Evolutionary conservation across 2,888 invertebrate species (phyloP), one percentile per base, ranked within the genome.

Genomic region (Dryobota labecula): DNA sequence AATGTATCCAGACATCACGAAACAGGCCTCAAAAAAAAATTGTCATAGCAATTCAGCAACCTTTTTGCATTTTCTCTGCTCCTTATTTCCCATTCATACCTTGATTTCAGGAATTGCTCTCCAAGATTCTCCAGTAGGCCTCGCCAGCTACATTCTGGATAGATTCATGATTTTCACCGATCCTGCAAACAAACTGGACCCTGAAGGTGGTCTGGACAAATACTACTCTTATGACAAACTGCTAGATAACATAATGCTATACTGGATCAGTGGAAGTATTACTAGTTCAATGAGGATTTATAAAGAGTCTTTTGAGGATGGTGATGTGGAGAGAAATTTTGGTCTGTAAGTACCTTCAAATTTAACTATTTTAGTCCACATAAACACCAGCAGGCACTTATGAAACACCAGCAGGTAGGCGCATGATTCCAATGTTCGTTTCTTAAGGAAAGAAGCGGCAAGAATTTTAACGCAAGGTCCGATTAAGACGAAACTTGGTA

Each of bases 81-180:
- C 0, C 2, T n/a, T 24, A 38, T 47, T 33, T 2, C 9, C 6
- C 1, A 30, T 38, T n/a, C 3, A 30, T 20, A 33, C 18, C 15
- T 38, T 47, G 0, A 24, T 92, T 93, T 1, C 87, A 97, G 98
- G 98, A 24, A 96, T 97, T 11, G 97, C 96, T 0, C 93, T 98
- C 18, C 95, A 96, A 80, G 98, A 98, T 84, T 98, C 98, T 1
- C 99, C 99, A 0, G 96, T 97, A 0, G 99, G 98, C 0, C 93
- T 99, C 60, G 98, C 98, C 0, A 98, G 98, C 0, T 99, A 99
- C 86, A 97, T 99, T 61, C 90, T 99, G 30, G 99, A 99, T 88
- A 98, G 98, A 90, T 98, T 98, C 91, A 96, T 96, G 94, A 96
- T 87, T 72, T 98, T 93, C 97, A 98, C 94, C 88, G 97, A 94